These are phyloP conservation scores for Trichacis sp. DNA, from an alignment of 2,888 invertebrate genomes.

Conservation along the genomic window DNA sequence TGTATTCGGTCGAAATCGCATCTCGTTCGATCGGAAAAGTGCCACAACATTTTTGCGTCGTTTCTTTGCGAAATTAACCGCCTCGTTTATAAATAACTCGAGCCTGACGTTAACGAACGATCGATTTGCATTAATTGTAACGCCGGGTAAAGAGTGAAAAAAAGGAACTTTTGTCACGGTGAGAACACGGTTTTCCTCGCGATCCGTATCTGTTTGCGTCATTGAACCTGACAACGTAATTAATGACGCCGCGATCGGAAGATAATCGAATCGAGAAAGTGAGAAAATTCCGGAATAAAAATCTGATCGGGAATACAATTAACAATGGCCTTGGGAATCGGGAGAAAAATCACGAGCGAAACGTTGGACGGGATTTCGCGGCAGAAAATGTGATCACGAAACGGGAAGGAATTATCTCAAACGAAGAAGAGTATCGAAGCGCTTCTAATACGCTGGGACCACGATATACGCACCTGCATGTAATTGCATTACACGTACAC, in stretches of 20 bases:
- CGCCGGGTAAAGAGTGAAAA: not conserved
- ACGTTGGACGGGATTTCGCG: no score
- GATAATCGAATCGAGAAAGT: slow-evolving; percentile 33
- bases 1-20: no score
- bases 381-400: not conserved
- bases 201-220: slow-evolving; percentile 35
- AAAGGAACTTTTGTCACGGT: slow-evolving; percentile 29
- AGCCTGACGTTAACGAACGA: not conserved
- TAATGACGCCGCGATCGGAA: slow-evolving; percentile 29
- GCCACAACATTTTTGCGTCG: not conserved
- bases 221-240: slow-evolving; percentile 38
- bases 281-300: slow-evolving; percentile 31
- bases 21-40: not conserved
- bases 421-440: not conserved
- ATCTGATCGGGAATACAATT: slow-evolving; percentile 25
- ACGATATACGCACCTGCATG: slow-evolving; percentile 25
- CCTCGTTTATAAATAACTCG: not conserved
- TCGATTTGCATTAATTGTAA: slow-evolving; percentile 2
- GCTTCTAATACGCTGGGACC: slow-evolving; percentile 11
- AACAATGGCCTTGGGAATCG: not conserved
- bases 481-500: slow-evolving; percentile 31
- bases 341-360: not conserved
- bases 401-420: no score
- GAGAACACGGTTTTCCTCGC: slow-evolving; percentile 29
- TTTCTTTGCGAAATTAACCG: not conserved